These are phyloP conservation scores for Aphis craccivora DNA, from an alignment of 1,140 invertebrate genomes.

Conservation along the genomic window DNA sequence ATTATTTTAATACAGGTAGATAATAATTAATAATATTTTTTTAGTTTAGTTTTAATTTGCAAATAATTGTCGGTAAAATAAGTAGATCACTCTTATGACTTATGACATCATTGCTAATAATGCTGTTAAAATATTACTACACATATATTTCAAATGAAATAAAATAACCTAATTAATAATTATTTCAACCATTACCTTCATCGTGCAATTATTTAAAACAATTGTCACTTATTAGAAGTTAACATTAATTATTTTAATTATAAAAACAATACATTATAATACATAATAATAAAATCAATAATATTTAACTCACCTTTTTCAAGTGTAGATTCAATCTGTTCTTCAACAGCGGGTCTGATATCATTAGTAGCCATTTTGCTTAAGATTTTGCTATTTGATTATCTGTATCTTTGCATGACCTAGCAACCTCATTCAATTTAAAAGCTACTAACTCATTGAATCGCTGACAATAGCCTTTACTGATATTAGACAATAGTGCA, in stretches of 20 bases:
- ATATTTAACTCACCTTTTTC: conserved; percentile 31
- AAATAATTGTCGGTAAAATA: not conserved
- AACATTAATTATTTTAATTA: not conserved
- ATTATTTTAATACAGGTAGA: too few relatives aligned
- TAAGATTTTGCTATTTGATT: not conserved
- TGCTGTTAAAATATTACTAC: not conserved
- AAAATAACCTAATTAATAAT: too few relatives aligned
- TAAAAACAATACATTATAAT: not conserved
- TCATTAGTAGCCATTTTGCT: conserved; percentile 44
- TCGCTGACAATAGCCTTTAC: conserved; percentile 37
- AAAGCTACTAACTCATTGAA: conserved; percentile 36
- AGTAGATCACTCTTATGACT: not conserved
- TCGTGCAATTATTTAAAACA: not conserved
- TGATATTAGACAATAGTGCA: conserved; percentile 46
- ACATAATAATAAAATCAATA: not conserved
- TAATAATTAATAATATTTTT: too few relatives aligned
- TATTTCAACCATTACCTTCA: not conserved
- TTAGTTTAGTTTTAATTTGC: too few relatives aligned
- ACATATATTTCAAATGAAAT: not conserved
- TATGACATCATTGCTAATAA: not conserved
- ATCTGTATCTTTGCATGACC: conserved; percentile 36
- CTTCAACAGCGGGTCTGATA: conserved; percentile 45
- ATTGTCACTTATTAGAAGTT: not conserved
- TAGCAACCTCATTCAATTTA: conserved; percentile 5
- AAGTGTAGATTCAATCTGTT: conserved; percentile 22